phyloP scores from a whole-genome alignment of 2,888 invertebrate species.

The Tinea trinotella region DNA sequence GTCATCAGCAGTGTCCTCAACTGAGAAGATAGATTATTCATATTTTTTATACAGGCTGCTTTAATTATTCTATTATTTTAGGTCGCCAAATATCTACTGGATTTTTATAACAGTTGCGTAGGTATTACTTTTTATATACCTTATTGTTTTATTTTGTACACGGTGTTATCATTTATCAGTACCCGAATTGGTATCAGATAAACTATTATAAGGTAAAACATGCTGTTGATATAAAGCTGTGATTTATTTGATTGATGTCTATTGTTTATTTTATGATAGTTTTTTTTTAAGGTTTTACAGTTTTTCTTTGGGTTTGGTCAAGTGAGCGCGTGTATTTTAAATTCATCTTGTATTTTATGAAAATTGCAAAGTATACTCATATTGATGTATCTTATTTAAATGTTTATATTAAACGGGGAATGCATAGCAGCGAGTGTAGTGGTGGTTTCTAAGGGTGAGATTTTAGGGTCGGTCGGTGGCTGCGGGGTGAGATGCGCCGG shows the following conservation, averaged over 20 bases:
- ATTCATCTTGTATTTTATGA: neutral
- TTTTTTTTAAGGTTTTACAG: neutral
- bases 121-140: neutral
- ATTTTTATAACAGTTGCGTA: too few relatives aligned
- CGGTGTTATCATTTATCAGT: neutral
- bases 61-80: too few relatives aligned
- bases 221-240: neutral
- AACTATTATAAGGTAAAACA: neutral
- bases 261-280: neutral
- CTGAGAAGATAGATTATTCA: neutral
- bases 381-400: neutral
- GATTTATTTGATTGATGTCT: slow-evolving; percentile 7
- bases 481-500: slow-evolving; percentile 15
- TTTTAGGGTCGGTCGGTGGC: slow-evolving; percentile 1
- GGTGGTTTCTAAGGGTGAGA: neutral
- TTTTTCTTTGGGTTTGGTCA: too few relatives aligned
- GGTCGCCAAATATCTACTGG: too few relatives aligned
- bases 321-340: neutral
- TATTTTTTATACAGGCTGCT: neutral
- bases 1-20: neutral
- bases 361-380: neutral
- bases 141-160: neutral
- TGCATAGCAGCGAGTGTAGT: neutral
- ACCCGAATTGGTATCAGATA: neutral
- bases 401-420: neutral